Evolutionary conservation across 2,888 invertebrate genomes (phyloP).

Genomic region (Polyploca ridens): DNA sequence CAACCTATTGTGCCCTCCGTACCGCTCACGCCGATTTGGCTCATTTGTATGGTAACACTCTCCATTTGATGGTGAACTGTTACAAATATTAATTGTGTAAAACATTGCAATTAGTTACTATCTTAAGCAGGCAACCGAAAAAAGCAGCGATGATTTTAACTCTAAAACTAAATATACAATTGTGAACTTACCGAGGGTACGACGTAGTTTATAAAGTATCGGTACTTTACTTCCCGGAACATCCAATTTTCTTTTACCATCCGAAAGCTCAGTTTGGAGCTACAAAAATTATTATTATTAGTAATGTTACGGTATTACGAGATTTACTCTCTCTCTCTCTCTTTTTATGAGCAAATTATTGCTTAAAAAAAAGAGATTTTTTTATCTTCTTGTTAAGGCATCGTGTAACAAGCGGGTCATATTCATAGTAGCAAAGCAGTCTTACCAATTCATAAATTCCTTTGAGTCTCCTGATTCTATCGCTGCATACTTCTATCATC

Average conservation of each 20-base stretch:
- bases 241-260: background rate
- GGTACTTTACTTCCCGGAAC: constrained; percentile 17
- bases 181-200: constrained; percentile 41
- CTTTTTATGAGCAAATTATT: too few species aligned
- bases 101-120: background rate
- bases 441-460: constrained; percentile 39
- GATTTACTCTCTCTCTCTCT: too few species aligned
- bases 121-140: too few species aligned
- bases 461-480: constrained; percentile 51
- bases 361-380: too few species aligned
- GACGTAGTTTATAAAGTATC: constrained; percentile 38
- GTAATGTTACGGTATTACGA: background rate
- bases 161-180: too few species aligned
- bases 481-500: constrained; percentile 52
- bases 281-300: background rate
- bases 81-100: constrained; percentile 10
- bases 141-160: too few species aligned
- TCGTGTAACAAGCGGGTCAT: too few species aligned
- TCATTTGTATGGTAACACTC: constrained; percentile 52
- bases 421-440: background rate
- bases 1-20: constrained; percentile 54
- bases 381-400: too few species aligned
- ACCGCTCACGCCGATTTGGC: constrained; percentile 56
- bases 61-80: constrained; percentile 54
- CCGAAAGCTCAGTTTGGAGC: background rate